These are phyloP conservation scores for Artibeus jamaicensis DNA, from an alignment of 2,797 vertebrate genomes.

Conservation along the genomic window DNA sequence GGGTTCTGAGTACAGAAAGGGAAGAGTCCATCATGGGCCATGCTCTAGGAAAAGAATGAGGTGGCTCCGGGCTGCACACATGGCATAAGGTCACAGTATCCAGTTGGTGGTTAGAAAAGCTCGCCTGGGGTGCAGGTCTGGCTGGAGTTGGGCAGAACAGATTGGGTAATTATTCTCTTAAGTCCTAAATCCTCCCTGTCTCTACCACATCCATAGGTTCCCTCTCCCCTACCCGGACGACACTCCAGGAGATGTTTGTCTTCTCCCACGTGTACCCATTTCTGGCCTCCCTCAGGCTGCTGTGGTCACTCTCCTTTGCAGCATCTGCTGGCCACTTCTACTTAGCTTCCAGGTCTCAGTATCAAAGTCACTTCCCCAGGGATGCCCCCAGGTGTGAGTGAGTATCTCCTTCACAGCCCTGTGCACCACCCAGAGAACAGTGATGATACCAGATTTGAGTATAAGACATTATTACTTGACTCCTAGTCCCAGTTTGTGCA, in stretches of 20 bases:
- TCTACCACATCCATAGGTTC: not conserved
- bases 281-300: not conserved
- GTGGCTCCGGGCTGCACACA: not conserved
- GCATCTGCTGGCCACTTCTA: not conserved
- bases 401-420: not conserved
- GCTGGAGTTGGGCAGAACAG: not conserved
- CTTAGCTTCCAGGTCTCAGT: not conserved
- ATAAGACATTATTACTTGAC: not conserved
- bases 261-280: rapidly evolving
- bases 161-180: not conserved
- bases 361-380: not conserved
- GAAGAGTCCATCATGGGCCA: not conserved
- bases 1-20: not conserved
- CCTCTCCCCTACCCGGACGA: not conserved
- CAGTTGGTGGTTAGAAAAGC: not conserved
- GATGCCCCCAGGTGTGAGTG: not conserved
- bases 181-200: not conserved
- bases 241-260: not conserved
- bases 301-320: not conserved
- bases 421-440: not conserved
- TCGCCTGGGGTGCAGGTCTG: not conserved
- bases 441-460: not conserved
- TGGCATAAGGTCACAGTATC: too few relatives aligned
- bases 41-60: not conserved
- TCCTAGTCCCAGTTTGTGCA: not conserved